A percentile compares a stretch with the other conserved stretches of the same genome.
phyloP scores from a whole-genome alignment of 2,113 vertebrate species.

The Etia nguti region DNA sequence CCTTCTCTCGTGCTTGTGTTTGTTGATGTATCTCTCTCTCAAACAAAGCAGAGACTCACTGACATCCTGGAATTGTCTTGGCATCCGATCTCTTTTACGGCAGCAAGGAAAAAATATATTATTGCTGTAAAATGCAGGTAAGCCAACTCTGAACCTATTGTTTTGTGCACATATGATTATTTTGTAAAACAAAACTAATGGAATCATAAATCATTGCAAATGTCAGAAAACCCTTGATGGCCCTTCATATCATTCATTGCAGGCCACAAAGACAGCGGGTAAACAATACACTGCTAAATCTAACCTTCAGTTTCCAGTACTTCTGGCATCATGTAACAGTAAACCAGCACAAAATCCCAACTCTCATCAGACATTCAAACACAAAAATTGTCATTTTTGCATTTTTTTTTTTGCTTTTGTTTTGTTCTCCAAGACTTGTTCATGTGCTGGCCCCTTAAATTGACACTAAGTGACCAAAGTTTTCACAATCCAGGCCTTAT shows the following conservation, averaged over 20 bases:
- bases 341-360: neutral
- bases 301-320: neutral
- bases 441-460: neutral
- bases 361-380: neutral
- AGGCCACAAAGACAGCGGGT: neutral
- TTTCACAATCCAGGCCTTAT: neutral
- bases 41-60: neutral
- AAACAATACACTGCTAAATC: neutral
- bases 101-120: neutral
- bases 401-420: neutral
- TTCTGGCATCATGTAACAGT: neutral
- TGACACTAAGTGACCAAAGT: neutral
- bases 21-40: neutral
- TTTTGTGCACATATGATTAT: neutral
- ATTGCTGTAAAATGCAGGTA: neutral
- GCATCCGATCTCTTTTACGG: neutral
- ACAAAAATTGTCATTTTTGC: neutral
- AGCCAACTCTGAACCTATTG: neutral
- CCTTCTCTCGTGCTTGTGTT: neutral
- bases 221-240: neutral
- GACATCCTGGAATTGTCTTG: constrained; percentile 13
- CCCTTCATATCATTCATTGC: neutral
- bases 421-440: neutral
- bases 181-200: neutral
- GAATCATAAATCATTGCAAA: neutral